Conservation (phyloP, 2,888 invertebrate genomes). For the Enchytraeus crypticus region DNA sequence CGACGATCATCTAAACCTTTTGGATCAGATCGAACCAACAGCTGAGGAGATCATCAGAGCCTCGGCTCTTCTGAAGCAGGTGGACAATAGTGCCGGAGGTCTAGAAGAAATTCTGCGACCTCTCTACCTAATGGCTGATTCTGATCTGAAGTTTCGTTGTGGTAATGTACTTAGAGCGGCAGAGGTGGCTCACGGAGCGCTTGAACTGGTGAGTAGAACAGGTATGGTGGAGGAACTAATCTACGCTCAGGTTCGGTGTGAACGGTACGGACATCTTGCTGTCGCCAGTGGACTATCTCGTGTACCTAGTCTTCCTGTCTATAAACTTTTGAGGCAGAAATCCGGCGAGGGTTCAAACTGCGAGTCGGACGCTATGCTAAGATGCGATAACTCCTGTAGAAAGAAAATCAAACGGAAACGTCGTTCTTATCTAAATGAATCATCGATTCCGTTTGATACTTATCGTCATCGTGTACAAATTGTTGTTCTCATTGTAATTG, state of each 20-base stretch:
- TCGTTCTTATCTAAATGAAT: too few relatives aligned
- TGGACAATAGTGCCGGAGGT: not conserved
- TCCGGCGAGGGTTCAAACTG: too few relatives aligned
- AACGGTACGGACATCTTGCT: not conserved
- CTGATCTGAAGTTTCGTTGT: not conserved
- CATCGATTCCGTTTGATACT: too few relatives aligned
- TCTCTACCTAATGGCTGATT: not conserved
- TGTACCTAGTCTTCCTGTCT: too few relatives aligned
- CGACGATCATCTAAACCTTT: not conserved
- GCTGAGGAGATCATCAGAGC: not conserved
- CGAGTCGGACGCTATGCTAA: too few relatives aligned
- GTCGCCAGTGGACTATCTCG: too few relatives aligned
- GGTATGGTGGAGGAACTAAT: not conserved
- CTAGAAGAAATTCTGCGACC: not conserved
- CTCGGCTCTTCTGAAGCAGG: not conserved
- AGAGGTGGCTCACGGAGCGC: constrained; percentile 2
- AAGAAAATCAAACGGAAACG: too few relatives aligned
- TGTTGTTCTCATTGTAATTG: too few relatives aligned
- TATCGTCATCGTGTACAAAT: too few relatives aligned
- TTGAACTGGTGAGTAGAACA: not conserved
- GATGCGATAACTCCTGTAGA: too few relatives aligned
- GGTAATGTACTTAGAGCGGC: not conserved
- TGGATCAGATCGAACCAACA: not conserved
- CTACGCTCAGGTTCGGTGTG: not conserved
- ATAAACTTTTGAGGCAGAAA: too few relatives aligned